Evolutionary conservation across 2,113 vertebrate genomes (phyloP).

Genomic region (Isichthys henryi): DNA sequence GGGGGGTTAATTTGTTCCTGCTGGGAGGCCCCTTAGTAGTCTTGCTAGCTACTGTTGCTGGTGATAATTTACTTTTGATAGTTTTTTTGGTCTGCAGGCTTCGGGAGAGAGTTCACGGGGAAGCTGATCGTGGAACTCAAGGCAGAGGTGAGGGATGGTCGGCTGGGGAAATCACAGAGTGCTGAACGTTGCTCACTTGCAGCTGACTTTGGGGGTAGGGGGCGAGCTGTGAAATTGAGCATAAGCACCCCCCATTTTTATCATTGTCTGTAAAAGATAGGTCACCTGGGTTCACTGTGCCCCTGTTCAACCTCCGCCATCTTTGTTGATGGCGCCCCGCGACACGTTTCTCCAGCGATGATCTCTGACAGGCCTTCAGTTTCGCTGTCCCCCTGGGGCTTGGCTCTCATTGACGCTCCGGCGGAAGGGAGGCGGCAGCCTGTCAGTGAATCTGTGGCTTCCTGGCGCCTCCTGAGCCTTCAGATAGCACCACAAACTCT

Average conservation of each 20-base stretch:
- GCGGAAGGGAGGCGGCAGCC: background rate
- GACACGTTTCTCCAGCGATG: background rate
- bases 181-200: background rate
- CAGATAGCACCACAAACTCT: background rate
- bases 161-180: background rate
- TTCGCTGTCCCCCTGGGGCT: background rate
- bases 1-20: background rate
- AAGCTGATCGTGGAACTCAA: constrained; percentile 48
- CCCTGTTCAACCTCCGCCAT: background rate
- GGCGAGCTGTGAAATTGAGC: background rate
- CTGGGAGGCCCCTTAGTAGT: background rate
- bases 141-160: constrained; percentile 50
- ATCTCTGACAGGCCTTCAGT: background rate
- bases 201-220: background rate
- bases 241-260: background rate
- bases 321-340: background rate
- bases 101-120: constrained; percentile 52
- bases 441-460: background rate
- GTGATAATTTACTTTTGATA: constrained; percentile 22
- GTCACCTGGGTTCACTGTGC: background rate
- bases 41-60: background rate
- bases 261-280: background rate
- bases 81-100: constrained; percentile 48
- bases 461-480: background rate
- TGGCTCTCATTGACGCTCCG: background rate